Evolutionary conservation across 2,888 invertebrate species (phyloP), one percentile per base, ranked within the genome.

Genomic region (Drosophila trichaetosa): DNA sequence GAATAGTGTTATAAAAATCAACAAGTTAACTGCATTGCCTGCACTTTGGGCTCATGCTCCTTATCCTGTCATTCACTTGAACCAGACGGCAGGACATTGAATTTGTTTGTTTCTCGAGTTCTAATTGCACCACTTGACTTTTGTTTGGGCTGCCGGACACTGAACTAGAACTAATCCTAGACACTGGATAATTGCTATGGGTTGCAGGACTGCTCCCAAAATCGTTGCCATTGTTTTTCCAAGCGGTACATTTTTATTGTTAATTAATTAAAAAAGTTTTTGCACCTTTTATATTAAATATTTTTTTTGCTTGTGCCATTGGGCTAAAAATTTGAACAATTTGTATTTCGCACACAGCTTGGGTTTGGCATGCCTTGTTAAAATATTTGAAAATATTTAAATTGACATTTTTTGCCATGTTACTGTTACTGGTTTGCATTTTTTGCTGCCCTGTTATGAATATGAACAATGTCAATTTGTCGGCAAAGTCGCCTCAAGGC

Each of bases 341-440:
- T 86, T 89, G 78, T 88, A 80, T 90, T 87, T 87, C 79, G 80
- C 87, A 90, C 88, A 89, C 76, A 57, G 65, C 65, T 61, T 62
- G 59, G 57, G 58, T 61, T 69, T 52, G 69, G 31, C 74, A 62
- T 75, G 73, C 75, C 81, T 85, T 83, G 82, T 85, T 79, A 80
- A 90, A 89, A 90, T 86, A 86, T 85, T 90, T 91, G 80, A 79
- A 89, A 90, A 91, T 91, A 90, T 90, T 90, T 90, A 90, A 91
- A 90, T 90, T 90, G 87, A 86, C 91, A 90, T 91, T 90, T 90
- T 90, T 84, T 73, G 73, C 59, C 21, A 27, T 56, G 58, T 51
- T 54, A 38, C 62, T 56, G 58, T 51, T 54, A 38, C 62, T 29
- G 78, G 73, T 56, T 59, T 58, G 60, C 62, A 52, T 76, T 63